Evolutionary conservation across 2,888 invertebrate genomes (phyloP).

Genomic region (Drosophila sordidula): DNA sequence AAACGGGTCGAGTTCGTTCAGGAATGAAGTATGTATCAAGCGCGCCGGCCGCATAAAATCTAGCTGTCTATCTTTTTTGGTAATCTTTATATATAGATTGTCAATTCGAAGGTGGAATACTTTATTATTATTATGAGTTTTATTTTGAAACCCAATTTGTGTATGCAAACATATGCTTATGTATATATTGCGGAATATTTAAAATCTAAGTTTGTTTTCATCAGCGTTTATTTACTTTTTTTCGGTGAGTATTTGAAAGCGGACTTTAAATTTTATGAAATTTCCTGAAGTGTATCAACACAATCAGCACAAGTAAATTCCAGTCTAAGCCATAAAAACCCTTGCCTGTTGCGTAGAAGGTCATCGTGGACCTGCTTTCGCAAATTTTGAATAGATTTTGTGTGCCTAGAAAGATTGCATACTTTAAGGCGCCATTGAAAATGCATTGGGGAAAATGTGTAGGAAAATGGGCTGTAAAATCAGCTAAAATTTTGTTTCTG

Average conservation of each 20-base stretch:
- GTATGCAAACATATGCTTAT: no score
- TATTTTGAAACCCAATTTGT: no score
- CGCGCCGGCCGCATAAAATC: background rate
- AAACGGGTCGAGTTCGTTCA: conserved; percentile 22
- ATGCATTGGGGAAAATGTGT: conserved; percentile 6
- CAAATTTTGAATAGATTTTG: background rate
- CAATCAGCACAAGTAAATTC: no score
- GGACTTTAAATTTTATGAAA: background rate
- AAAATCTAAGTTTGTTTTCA: background rate
- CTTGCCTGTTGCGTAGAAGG: background rate
- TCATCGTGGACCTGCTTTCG: background rate
- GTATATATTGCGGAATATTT: no score
- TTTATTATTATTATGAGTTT: background rate
- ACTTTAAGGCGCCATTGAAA: conserved; percentile 42
- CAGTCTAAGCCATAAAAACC: no score
- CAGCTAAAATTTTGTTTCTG: no score
- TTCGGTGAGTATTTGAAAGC: background rate
- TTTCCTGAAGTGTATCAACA: background rate
- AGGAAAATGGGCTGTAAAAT: conserved; percentile 12
- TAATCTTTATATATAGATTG: conserved; percentile 20
- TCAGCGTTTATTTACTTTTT: background rate
- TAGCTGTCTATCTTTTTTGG: conserved; percentile 2
- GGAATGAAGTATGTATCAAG: conserved; percentile 20
- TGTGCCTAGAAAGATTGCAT: conserved; percentile 31
- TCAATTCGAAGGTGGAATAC: background rate